These are phyloP conservation scores for Bombus waltoni DNA, from an alignment of 1,140 invertebrate genomes.

Conservation along the genomic window DNA sequence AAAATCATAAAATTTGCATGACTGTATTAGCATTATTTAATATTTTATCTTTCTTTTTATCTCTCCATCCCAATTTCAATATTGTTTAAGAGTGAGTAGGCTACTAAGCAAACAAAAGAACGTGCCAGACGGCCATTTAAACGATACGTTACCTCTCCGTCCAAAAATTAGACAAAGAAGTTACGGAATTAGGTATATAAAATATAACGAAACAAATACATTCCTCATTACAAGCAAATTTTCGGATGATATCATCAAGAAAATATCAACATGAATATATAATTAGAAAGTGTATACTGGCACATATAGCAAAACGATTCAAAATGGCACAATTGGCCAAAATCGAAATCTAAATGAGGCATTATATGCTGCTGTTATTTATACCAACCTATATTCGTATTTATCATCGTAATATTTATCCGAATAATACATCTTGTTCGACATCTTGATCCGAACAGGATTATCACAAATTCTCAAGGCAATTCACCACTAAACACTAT, in stretches of 20 bases:
- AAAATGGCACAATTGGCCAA: slow-evolving; percentile 49
- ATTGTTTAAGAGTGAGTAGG: background rate
- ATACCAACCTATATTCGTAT: slow-evolving; percentile 91
- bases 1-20: background rate
- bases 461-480: background rate
- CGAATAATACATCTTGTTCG: slow-evolving; percentile 91
- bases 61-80: background rate
- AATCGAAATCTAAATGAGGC: slow-evolving; percentile 31
- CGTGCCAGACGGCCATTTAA: slow-evolving; percentile 61
- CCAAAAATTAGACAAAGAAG: slow-evolving; percentile 15
- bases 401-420: slow-evolving; percentile 95
- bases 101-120: slow-evolving; percentile 37
- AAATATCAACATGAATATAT: background rate
- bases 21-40: background rate
- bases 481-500: background rate
- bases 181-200: background rate
- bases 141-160: background rate
- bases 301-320: background rate
- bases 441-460: slow-evolving; percentile 42
- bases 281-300: background rate
- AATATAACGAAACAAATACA: background rate
- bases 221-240: background rate
- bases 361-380: slow-evolving; percentile 8
- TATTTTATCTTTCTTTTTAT: background rate
- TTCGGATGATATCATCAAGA: background rate